Evolutionary conservation across 2,113 vertebrate genomes (phyloP), one percentile per base, ranked within the genome.

Genomic region (Electrona antarctica): DNA sequence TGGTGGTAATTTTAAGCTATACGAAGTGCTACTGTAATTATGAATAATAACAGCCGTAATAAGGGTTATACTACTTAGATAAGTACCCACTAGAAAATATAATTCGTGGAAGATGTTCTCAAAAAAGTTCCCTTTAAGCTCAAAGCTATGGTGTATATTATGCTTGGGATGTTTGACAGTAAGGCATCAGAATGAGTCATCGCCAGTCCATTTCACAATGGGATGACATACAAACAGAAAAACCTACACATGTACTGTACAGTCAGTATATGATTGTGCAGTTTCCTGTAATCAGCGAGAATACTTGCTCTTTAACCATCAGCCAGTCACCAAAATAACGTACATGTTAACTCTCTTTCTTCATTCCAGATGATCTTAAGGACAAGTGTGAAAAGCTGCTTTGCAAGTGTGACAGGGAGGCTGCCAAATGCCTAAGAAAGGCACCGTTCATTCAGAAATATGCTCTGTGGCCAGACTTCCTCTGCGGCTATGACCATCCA

Each of bases 391-490:
- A 96, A 79, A 93, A 93, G 83, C 86, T 95, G 63, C 77, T 95
- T 46, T 99, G 97, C 89, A 87, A 89, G 29, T 99, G 97, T 81
- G 96, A 99, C 92, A 90, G 86, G 82, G 91, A 96, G 62, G 86
- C 93, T 15, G 95, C 94, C 57, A 87, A 87, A 61, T 99, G 97
- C 68, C 89, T 97, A 77, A 86, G 90, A 66, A 83, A 82, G 76
- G 90, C 95, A 0, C 76, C 91, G 0, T 98, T 93, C 88, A 93
- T 90, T 50, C 50, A 21, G 1, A 93, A 84, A 69, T 92, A 94
- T 11, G 60, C 92, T 12, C 11, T 96, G 9, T 98, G 94, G 92
- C 96, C 95, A 3, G 77, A 92, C 57, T 91, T 95, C 62, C 61
- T 96, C 11, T 99, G 97, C 69, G 93, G 93, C 45, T 7, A 28